These are phyloP conservation scores for Liodrosophila aerea DNA, from an alignment of 2,888 invertebrate species.

Conservation along the genomic window DNA sequence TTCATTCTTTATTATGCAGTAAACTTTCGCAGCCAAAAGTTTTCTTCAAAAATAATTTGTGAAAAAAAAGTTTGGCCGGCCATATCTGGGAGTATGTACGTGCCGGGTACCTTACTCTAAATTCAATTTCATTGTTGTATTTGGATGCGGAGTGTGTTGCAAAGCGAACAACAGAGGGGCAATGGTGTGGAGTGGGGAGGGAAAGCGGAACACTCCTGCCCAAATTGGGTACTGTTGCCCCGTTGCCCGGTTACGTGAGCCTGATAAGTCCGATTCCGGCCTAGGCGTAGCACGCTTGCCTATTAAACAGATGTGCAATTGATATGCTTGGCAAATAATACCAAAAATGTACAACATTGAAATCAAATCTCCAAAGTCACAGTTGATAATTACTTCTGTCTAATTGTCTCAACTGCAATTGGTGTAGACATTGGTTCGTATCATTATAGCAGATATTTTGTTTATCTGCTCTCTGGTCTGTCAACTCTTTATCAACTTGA, in stretches of 20 bases:
- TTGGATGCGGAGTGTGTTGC: constrained; percentile 3
- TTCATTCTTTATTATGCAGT: constrained; percentile 69
- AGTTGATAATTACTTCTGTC: no score
- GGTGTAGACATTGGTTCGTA: no score
- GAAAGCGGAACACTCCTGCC: not conserved
- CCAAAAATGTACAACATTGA: no score
- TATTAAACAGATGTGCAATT: no score
- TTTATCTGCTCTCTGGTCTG: no score
- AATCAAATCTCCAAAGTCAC: no score
- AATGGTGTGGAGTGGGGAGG: not conserved
- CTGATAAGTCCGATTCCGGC: constrained; percentile 29
- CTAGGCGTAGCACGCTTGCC: constrained; percentile 14
- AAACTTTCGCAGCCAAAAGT: constrained; percentile 66
- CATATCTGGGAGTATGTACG: constrained; percentile 69
- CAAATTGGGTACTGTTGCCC: constrained; percentile 3
- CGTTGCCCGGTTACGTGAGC: constrained; percentile 51
- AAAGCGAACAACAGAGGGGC: not conserved
- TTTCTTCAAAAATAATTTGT: constrained; percentile 70
- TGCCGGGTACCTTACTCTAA: constrained; percentile 69
- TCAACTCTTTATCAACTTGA: no score
- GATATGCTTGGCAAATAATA: no score
- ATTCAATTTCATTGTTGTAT: constrained; percentile 69
- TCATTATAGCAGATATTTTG: no score
- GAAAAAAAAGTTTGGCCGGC: constrained; percentile 62
- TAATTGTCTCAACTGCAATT: no score